A percentile compares a stretch with the other conserved stretches of the same genome.
phyloP scores from a whole-genome alignment of 2,113 vertebrate genomes.

The Myotis lucifugus region DNA sequence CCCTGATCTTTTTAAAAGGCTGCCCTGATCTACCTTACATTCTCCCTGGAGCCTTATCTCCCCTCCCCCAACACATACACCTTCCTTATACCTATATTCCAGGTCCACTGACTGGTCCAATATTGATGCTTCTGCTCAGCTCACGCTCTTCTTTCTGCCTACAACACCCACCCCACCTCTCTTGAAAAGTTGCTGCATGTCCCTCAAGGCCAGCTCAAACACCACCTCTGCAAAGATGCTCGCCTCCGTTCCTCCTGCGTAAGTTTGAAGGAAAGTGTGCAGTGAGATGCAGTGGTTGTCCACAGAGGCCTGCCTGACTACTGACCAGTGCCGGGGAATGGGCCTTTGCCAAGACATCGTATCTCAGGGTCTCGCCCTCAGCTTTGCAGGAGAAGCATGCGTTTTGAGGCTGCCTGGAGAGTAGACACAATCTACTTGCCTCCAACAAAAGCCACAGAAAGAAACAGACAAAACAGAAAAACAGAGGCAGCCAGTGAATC shows the following conservation, averaged over 20 bases:
- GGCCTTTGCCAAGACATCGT: not conserved
- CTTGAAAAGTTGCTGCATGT: not conserved
- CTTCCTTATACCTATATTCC: not conserved
- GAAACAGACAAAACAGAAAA: not conserved
- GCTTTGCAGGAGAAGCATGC: not conserved
- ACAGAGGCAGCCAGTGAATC: not conserved
- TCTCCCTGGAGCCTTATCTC: not conserved
- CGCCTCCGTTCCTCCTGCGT: not conserved
- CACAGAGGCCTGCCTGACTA: not conserved
- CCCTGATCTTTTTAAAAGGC: no score
- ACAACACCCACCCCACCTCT: not conserved
- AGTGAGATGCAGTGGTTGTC: not conserved
- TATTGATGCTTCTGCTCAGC: not conserved
- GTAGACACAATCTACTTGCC: not conserved
- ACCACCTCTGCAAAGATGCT: not conserved
- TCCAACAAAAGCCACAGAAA: not conserved
- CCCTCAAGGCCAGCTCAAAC: not conserved
- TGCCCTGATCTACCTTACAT: not conserved
- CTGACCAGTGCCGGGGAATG: not conserved
- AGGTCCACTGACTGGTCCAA: not conserved
- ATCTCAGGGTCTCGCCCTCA: not conserved
- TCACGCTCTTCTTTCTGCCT: not conserved
- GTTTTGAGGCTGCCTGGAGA: not conserved
- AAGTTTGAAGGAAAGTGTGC: not conserved
- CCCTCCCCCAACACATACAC: not conserved